Evolutionary conservation across 2,797 vertebrate species (phyloP).

Genomic region (Phrynocephalus vlangalii): DNA sequence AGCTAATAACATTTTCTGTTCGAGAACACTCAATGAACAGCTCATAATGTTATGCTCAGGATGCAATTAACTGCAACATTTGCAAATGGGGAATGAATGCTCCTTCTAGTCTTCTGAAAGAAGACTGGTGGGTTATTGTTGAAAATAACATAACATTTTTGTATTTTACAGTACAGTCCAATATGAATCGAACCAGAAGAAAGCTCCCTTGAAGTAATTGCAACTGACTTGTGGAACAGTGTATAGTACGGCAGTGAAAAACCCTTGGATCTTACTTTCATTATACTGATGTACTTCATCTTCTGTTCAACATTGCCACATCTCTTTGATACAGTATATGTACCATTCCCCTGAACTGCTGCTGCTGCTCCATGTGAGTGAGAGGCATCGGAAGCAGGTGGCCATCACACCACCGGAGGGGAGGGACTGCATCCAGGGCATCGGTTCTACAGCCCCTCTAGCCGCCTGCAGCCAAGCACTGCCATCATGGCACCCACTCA

Average conservation of each 20-base stretch:
- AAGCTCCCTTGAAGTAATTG: not conserved
- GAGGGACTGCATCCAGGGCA: too few relatives aligned
- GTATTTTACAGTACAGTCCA: not conserved
- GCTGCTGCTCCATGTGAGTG: too few relatives aligned
- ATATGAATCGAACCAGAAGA: not conserved
- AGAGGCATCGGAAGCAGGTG: too few relatives aligned
- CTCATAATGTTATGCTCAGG: not conserved
- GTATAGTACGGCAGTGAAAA: not conserved
- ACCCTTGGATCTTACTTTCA: too few relatives aligned
- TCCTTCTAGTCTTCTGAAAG: not conserved
- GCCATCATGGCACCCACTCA: too few relatives aligned
- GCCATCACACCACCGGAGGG: too few relatives aligned
- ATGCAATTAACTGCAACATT: conserved; percentile 9
- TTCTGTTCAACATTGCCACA: not conserved
- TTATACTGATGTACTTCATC: not conserved
- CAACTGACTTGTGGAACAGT: not conserved
- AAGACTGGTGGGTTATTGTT: not conserved
- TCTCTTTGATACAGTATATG: too few relatives aligned
- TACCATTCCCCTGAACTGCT: too few relatives aligned
- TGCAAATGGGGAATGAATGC: not conserved
- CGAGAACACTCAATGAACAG: not conserved
- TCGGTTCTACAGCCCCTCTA: too few relatives aligned
- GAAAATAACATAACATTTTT: not conserved
- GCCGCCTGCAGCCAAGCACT: too few relatives aligned
- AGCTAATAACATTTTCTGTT: conserved; percentile 15